These are phyloP conservation scores for Ailurus styani DNA, from an alignment of 2,113 vertebrate species.

Conservation along the genomic window DNA sequence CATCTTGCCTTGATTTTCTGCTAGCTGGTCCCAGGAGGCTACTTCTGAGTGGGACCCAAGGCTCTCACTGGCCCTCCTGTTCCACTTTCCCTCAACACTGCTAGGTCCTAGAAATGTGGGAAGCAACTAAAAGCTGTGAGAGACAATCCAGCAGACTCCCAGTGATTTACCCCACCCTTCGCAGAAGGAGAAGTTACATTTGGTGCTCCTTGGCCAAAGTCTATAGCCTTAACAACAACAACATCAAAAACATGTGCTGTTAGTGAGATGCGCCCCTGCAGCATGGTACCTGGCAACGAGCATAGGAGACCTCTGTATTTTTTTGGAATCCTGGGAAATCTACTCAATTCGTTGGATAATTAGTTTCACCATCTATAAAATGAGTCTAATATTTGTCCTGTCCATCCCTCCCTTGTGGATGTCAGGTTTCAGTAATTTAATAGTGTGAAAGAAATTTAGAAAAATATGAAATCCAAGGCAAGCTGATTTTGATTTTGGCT, in stretches of 20 bases:
- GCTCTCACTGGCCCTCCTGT: not conserved
- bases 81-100: not conserved
- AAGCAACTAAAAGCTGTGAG: not conserved
- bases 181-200: not conserved
- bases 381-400: not conserved
- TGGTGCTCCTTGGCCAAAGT: too few relatives aligned
- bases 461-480: not conserved
- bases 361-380: not conserved
- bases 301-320: not conserved
- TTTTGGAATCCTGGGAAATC: not conserved
- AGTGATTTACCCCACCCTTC: not conserved
- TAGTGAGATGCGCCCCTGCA: not conserved
- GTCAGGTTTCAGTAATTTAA: not conserved
- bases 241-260: accelerated
- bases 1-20: not conserved
- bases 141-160: not conserved
- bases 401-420: not conserved
- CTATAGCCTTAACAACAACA: not conserved
- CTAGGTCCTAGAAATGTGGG: not conserved
- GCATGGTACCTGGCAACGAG: not conserved
- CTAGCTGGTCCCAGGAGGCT: not conserved
- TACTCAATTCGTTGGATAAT: not conserved
- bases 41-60: not conserved
- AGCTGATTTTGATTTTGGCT: not conserved
- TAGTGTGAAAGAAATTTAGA: not conserved